These are phyloP conservation scores for Abrostola triplasia DNA, from an alignment of 2,888 invertebrate species.

Conservation along the genomic window DNA sequence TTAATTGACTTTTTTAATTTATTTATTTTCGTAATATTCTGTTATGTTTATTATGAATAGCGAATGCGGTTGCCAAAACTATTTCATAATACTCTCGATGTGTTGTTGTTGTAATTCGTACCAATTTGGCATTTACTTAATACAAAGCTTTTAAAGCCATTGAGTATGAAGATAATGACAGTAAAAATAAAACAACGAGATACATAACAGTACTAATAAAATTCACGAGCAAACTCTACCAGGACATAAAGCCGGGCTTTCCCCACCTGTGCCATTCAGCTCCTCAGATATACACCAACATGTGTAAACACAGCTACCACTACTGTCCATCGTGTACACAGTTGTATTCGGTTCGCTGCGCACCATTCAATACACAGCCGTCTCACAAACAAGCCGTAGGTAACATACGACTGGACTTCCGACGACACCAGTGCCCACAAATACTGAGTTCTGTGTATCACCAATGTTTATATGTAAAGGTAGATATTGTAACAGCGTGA, in stretches of 20 bases:
- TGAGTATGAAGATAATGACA: too few relatives aligned
- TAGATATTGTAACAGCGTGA: too few relatives aligned
- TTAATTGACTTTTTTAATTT: neutral
- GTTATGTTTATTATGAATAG: neutral
- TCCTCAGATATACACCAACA: neutral
- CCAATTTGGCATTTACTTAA: too few relatives aligned
- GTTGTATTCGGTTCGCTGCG: conserved; percentile 14
- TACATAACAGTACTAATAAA: neutral
- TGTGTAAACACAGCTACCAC: neutral
- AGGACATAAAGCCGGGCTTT: neutral
- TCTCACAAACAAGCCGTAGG: conserved; percentile 14
- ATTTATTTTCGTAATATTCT: conserved; percentile 1
- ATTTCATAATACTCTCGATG: too few relatives aligned
- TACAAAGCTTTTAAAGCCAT: too few relatives aligned
- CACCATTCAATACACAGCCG: conserved; percentile 19
- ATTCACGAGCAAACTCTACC: neutral
- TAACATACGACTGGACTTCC: conserved; percentile 15
- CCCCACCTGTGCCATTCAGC: neutral
- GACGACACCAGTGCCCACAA: neutral
- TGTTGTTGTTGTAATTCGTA: too few relatives aligned
- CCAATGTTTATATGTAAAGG: conserved; percentile 6
- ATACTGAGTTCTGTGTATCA: neutral
- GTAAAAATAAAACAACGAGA: neutral
- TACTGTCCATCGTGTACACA: conserved; percentile 12
- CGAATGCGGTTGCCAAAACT: too few relatives aligned